Conservation (phyloP, 2,888 invertebrate genomes). For the Xanthia icteritia region DNA sequence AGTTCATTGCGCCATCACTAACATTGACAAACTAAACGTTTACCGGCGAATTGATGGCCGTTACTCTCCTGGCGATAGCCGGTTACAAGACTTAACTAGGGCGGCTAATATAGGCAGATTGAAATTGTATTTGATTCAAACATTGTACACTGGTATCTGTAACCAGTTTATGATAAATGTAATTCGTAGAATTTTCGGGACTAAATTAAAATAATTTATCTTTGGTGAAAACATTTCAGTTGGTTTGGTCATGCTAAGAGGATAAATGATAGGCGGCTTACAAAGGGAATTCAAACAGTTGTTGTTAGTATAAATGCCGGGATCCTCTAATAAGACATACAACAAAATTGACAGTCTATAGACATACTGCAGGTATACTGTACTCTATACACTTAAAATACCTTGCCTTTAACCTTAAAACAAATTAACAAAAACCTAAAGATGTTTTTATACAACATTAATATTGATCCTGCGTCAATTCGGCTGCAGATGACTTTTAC, state of each 20-base stretch:
- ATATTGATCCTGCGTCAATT: not conserved
- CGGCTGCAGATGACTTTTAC: not conserved
- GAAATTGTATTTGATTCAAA: not conserved
- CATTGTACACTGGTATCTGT: not conserved
- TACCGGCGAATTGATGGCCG: slow-evolving; percentile 11
- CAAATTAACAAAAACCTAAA: no score
- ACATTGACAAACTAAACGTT: slow-evolving; percentile 39
- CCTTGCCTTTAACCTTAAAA: not conserved
- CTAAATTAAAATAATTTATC: not conserved
- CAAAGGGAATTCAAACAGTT: not conserved
- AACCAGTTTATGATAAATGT: not conserved
- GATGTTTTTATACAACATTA: not conserved
- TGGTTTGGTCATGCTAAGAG: not conserved
- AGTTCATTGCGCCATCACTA: slow-evolving; percentile 33
- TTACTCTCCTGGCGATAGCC: not conserved
- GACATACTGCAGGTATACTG: not conserved
- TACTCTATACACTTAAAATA: not conserved
- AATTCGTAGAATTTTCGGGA: not conserved
- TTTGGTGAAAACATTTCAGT: not conserved
- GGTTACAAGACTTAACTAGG: not conserved
- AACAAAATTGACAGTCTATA: not conserved
- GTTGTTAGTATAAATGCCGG: not conserved
- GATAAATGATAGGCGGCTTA: no score
- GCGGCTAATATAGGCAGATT: not conserved
- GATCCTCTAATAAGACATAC: not conserved